A percentile compares a stretch with the other conserved stretches of the same genome.
Evolutionary conservation across 2,113 vertebrate species (phyloP).

Genomic region (Pipra filicauda): DNA sequence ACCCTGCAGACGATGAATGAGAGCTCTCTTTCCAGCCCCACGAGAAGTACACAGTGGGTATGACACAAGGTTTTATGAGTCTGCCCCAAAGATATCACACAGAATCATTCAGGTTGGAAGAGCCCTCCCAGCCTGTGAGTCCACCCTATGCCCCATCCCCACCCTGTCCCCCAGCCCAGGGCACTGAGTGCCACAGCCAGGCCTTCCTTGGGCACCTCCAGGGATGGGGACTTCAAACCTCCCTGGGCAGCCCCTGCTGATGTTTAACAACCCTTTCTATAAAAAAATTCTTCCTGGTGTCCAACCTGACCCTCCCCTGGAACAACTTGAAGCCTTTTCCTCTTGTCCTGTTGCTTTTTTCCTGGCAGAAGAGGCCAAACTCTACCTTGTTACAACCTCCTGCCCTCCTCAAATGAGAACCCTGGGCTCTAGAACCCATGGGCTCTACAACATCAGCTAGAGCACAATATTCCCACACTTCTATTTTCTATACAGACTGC

Average conservation of each 20-base stretch:
- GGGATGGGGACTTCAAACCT: neutral
- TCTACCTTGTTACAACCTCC: neutral
- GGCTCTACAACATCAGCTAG: neutral
- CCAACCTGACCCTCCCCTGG: neutral
- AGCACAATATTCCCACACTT: neutral
- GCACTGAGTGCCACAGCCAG: neutral
- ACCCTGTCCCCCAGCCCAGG: neutral
- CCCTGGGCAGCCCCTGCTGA: neutral
- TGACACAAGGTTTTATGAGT: neutral
- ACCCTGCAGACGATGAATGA: no score
- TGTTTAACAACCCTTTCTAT: neutral
- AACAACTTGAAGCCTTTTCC: neutral
- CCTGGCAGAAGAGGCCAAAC: neutral
- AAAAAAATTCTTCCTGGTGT: neutral
- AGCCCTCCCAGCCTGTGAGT: neutral
- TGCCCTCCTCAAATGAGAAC: no score
- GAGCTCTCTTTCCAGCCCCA: rapidly evolving
- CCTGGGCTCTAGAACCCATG: no score
- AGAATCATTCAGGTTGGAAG: neutral
- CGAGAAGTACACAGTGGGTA: neutral
- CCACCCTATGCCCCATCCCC: neutral
- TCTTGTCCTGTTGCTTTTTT: neutral
- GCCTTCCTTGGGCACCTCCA: neutral
- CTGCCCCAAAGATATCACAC: neutral
- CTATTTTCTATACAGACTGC: neutral